Base-by-base conservation (phyloP, 1,140 invertebrate species). In the Sycophaga agraensis region DNA sequence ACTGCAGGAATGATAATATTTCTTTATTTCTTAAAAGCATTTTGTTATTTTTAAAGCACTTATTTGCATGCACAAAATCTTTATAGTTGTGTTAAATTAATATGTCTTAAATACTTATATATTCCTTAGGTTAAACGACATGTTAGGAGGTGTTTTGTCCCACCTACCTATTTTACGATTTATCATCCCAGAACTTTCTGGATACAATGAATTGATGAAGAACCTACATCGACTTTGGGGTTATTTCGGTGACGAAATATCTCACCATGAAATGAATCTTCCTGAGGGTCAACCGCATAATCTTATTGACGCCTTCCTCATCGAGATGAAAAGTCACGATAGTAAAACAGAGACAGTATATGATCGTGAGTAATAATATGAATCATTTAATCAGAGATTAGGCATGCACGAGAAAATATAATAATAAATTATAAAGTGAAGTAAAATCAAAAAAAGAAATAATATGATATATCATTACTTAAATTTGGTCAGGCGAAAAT, bases 271-370 rank as follows among this genome's bases (percentile, higher is more conserved):
- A 63, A 67, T 75, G 35, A 82, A 75, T 4, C 68, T 85, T 12
- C 75, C 83, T 19, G 62, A 70, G 0, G 76, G 82, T 31, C 72
- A 82, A 40, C 84, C 86, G 4, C 76, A 84, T 64, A 87, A 91
- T 74, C 84, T 91, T 35, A 89, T 91, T 43, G 89, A 91, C 65
- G 82, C 85, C 9, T 89, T 87, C 71, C 75, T 91, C 12, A 76
- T 84, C 58, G 84, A 88, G 73, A 83, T 86, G 0, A 48, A 48
- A 37, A 42, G 22, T 45, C 22, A 24, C 7, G 12, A 17, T 19
- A 48, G 31, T 16, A 3, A 42, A 1, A 46, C 67, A 6, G 49
- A 69, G 16, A 57, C 61, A 0, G 69, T 69, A 17, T 78, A 74
- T 34, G 72, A 77, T 51, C 65, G 77, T 79, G 31, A 69, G 75